Evolutionary conservation across 2,888 invertebrate species (phyloP).

Genomic region (Netelia melanura): DNA sequence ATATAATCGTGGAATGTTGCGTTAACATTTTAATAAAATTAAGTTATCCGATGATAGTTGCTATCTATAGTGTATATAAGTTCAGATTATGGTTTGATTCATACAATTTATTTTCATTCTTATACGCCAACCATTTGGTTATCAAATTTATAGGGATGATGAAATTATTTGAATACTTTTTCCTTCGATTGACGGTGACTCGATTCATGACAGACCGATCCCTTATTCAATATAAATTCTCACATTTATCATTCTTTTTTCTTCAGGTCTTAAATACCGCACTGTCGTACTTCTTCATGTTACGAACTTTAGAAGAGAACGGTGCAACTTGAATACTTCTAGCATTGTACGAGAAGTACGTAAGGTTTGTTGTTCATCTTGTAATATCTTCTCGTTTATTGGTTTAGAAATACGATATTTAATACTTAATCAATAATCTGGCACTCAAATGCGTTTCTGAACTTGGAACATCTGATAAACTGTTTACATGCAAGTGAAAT

Average conservation of each 20-base stretch:
- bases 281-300: conserved; percentile 19
- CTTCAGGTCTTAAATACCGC: conserved; percentile 10
- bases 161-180: too few species aligned
- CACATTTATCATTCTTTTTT: not conserved
- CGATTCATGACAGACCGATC: not conserved
- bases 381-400: not conserved
- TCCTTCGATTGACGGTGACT: too few species aligned
- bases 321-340: not conserved
- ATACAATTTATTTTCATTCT: too few species aligned
- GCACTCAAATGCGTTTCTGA: not conserved
- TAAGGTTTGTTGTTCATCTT: too few species aligned
- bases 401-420: not conserved
- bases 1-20: not conserved
- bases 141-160: too few species aligned
- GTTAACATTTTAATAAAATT: too few species aligned
- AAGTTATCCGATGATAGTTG: too few species aligned
- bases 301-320: conserved; percentile 44
- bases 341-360: not conserved
- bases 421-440: not conserved
- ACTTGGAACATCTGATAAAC: not conserved
- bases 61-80: too few species aligned
- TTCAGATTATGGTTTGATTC: too few species aligned
- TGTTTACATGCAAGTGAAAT: not conserved
- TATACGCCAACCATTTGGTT: too few species aligned
- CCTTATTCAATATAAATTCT: not conserved